phyloP scores from a whole-genome alignment of 2,888 invertebrate genomes.

The Pachydiplax longipennis region DNA sequence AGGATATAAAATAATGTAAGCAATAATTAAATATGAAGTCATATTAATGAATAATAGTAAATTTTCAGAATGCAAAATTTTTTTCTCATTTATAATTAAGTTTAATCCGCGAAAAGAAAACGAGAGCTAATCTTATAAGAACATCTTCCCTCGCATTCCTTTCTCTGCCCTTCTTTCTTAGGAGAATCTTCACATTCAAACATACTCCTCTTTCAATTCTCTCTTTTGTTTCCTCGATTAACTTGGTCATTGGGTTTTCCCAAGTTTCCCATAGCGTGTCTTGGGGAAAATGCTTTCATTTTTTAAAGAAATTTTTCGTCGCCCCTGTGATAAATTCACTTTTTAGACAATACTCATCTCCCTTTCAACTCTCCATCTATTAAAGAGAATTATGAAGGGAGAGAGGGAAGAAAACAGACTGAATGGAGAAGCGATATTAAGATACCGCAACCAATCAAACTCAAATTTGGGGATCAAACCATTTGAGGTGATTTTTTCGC shows the following conservation, averaged over 20 bases:
- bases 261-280: neutral
- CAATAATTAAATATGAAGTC: too few species aligned
- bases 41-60: too few species aligned
- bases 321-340: neutral
- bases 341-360: neutral
- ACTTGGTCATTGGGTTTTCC: constrained; percentile 6
- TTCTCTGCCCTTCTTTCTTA: neutral
- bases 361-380: neutral
- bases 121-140: too few species aligned
- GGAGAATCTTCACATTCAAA: neutral
- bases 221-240: neutral
- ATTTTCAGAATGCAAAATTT: too few species aligned
- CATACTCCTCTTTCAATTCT: neutral
- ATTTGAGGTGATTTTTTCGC: too few species aligned
- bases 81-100: too few species aligned
- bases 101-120: too few species aligned
- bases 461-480: too few species aligned
- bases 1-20: too few species aligned
- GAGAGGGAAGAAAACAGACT: neutral
- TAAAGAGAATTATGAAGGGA: neutral
- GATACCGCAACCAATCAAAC: too few species aligned
- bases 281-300: constrained; percentile 10
- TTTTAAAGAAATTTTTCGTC: neutral
- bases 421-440: neutral
- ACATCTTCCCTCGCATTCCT: too few species aligned